Evolutionary conservation across 2,797 vertebrate genomes (phyloP), one percentile per base, ranked within the genome.

Genomic region (Sus cebifrons): DNA sequence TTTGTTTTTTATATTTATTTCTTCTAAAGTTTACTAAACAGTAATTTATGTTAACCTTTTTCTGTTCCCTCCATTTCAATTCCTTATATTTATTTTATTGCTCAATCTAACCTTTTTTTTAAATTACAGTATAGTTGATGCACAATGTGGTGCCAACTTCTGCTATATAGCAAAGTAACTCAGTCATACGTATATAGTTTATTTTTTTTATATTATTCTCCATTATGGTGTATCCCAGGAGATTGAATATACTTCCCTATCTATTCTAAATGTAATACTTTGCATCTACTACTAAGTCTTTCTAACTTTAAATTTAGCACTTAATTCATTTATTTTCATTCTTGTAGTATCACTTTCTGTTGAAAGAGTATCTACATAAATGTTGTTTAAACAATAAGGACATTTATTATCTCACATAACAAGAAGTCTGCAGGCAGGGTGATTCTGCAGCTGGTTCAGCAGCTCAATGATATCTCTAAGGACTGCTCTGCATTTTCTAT

Each of bases 281-380:
- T 49, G 44, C 44, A 49, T 49, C 9, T 49, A 49, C 44, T 49
- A 49, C 44, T 49, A 49, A 49, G 44, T 5, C 44, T 49, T 91
- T 78, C 27, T 92, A 94, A 84, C 49, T 70, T 70, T 83, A 74
- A 82, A 64, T 65, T 84, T 13, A 87, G 5, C 23, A 49, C 18
- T 89, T 78, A 90, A 71, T 71, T 92, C 25, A 62, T 44, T 93
- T 70, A 65, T 78, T 75, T 90, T 93, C 16, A 65, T 64, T 86
- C 52, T 90, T 86, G 4, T 92, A 88, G 27, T 85, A 84, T 96
- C 18, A 88, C 49, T 85, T 97, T 94, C 58, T 82, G 12, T 58
- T 91, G 36, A 89, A 86, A 86, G 62, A 74, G 27, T 77, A 82
- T 64, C 83, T n/a, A 70, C 27, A 52, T 86, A 75, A 64, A 82